These are phyloP conservation scores for Tetropium fuscum DNA, from an alignment of 2,888 invertebrate genomes.

Conservation along the genomic window DNA sequence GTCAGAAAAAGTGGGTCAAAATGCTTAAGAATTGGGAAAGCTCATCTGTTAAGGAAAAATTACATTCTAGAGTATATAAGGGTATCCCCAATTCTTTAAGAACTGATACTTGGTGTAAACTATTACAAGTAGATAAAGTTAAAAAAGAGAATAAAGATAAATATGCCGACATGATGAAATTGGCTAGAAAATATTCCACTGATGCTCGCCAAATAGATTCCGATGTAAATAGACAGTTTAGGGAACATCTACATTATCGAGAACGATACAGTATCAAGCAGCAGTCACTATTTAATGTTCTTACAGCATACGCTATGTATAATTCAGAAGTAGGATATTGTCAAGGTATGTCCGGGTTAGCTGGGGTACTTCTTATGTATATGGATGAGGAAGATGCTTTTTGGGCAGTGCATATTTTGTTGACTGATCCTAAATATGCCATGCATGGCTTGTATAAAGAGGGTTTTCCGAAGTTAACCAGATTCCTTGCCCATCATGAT, in stretches of 20 bases:
- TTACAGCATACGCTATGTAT: constrained; percentile 98
- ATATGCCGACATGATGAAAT: constrained; percentile 88
- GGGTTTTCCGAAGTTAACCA: constrained; percentile 94
- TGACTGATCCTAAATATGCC: constrained; percentile 90
- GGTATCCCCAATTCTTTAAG: constrained; percentile 96
- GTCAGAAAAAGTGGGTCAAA: constrained; percentile 97
- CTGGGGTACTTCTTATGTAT: constrained; percentile 96
- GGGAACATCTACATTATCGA: constrained; percentile 90
- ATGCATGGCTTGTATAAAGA: constrained; percentile 99
- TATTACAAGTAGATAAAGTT: constrained; percentile 83
- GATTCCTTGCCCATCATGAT: constrained; percentile 97
- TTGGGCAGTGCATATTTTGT: constrained; percentile 94
- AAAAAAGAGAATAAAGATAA: constrained; percentile 85
- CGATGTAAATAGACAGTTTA: constrained; percentile 98
- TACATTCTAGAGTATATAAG: constrained; percentile 92
- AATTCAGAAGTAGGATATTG: constrained; percentile 97
- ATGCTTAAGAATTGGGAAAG: constrained; percentile 92
- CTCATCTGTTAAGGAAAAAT: constrained; percentile 76
- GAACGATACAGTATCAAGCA: constrained; percentile 94
- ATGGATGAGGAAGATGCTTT: constrained; percentile 99
- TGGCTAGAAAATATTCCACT: constrained; percentile 92
- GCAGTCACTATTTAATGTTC: constrained; percentile 93
- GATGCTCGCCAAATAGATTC: constrained; percentile 99
- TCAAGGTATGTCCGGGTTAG: constrained; percentile 99
- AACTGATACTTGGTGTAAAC: constrained; percentile 80